phyloP scores from a whole-genome alignment of 2,888 invertebrate genomes.

The Sarcophaga caerulescens region DNA sequence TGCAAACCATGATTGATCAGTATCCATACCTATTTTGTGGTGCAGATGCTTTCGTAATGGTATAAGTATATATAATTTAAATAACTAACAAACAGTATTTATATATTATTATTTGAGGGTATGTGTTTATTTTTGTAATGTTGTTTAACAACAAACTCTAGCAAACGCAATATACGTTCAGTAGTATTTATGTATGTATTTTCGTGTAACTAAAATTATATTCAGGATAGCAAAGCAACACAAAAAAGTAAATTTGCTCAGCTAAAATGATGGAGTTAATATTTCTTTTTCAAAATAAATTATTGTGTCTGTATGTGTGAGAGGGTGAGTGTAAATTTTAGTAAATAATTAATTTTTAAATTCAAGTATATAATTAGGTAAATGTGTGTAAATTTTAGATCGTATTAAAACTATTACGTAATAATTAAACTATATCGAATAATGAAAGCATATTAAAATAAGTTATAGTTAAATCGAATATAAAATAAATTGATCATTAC shows the following conservation, averaged over 20 bases:
- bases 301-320: not conserved
- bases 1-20: constrained; percentile 98
- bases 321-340: constrained; percentile 55
- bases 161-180: constrained; percentile 18
- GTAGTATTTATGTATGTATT: constrained; percentile 25
- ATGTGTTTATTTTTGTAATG: constrained; percentile 16
- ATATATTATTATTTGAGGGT: not conserved
- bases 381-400: constrained; percentile 68
- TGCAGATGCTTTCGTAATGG: constrained; percentile 97
- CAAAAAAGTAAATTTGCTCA: constrained; percentile 53
- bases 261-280: constrained; percentile 34
- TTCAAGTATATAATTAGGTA: constrained; percentile 62
- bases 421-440: constrained; percentile 21
- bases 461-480: constrained; percentile 49
- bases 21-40: constrained; percentile 97
- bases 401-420: constrained; percentile 40
- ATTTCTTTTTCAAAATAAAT: constrained; percentile 33
- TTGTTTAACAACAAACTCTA: constrained; percentile 59
- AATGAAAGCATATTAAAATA: constrained; percentile 50
- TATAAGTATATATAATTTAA: constrained; percentile 82
- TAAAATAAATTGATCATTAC: constrained; percentile 39
- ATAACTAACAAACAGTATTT: constrained; percentile 39
- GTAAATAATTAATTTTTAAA: constrained; percentile 64
- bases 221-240: constrained; percentile 36
- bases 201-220: constrained; percentile 43